phyloP scores from a whole-genome alignment of 2,113 vertebrate genomes.

The Sphyrna mokarran region DNA sequence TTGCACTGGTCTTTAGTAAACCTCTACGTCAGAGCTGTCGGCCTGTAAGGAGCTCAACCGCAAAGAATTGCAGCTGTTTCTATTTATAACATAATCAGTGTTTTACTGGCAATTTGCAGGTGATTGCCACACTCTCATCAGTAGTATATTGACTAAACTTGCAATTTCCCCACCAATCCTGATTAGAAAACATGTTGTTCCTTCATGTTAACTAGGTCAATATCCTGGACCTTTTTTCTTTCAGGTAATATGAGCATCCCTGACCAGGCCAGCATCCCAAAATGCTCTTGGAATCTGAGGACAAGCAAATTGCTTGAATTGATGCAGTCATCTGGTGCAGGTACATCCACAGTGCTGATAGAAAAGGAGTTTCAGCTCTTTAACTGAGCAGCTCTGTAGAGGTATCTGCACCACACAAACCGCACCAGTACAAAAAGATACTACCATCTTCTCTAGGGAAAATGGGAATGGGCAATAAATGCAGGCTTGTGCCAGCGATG shows the following conservation, averaged over 20 bases:
- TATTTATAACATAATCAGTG: no score
- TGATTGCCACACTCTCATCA: no score
- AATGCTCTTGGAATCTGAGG: background rate
- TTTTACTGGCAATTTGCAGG: no score
- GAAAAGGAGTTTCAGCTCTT: background rate
- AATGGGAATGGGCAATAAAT: background rate
- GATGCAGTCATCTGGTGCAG: background rate
- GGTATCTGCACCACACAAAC: background rate
- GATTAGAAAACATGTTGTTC: no score
- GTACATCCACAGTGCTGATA: background rate
- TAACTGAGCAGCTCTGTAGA: background rate
- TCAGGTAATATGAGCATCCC: background rate
- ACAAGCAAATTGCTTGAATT: background rate
- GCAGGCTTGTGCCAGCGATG: background rate
- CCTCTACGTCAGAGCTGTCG: no score
- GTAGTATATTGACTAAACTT: no score
- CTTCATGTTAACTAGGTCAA: no score
- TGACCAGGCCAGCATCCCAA: background rate
- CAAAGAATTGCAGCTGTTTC: no score
- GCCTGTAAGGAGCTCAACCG: no score
- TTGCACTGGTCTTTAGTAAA: no score
- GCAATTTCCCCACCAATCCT: no score
- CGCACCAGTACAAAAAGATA: background rate
- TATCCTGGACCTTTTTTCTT: no score
- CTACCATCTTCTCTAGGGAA: background rate